Evolutionary conservation across 2,888 invertebrate genomes (phyloP).

Genomic region (Ophion obscuratus): DNA sequence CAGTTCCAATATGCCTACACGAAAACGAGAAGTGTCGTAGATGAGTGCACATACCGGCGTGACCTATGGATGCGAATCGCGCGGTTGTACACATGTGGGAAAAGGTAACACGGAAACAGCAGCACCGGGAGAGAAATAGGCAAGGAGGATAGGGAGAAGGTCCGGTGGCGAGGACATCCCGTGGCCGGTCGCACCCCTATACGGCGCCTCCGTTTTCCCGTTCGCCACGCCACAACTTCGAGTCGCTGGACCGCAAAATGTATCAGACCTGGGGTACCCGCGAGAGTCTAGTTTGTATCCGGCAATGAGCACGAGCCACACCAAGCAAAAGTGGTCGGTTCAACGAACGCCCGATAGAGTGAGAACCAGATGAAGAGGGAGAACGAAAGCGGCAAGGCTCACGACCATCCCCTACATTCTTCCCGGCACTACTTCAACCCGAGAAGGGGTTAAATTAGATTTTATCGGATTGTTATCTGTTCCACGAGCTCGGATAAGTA

Average conservation of each 20-base stretch:
- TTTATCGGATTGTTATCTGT: constrained; percentile 80
- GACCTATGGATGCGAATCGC: constrained; percentile 18
- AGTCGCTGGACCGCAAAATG: constrained; percentile 79
- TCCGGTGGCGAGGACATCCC: constrained; percentile 51
- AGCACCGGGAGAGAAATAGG: not conserved
- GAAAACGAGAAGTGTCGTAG: not conserved
- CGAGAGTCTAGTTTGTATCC: constrained; percentile 65
- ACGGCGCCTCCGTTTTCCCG: constrained; percentile 76
- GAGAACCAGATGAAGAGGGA: not conserved
- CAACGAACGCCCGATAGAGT: constrained; percentile 40
- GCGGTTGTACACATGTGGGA: constrained; percentile 1
- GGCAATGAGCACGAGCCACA: constrained; percentile 31
- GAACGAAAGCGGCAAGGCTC: constrained; percentile 12
- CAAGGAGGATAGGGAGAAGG: constrained; percentile 4
- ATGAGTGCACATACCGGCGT: not conserved
- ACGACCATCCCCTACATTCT: constrained; percentile 21
- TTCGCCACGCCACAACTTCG: constrained; percentile 75
- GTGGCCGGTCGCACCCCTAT: constrained; percentile 51
- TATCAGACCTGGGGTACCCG: constrained; percentile 76
- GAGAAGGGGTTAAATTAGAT: constrained; percentile 78
- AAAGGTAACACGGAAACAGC: not conserved
- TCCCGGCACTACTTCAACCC: constrained; percentile 7
- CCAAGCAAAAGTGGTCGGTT: constrained; percentile 49
- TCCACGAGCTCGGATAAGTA: constrained; percentile 71
- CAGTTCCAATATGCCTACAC: constrained; percentile 19